phyloP scores from a whole-genome alignment of 2,797 vertebrate species.

The Schizopygopsis malacanthus region DNA sequence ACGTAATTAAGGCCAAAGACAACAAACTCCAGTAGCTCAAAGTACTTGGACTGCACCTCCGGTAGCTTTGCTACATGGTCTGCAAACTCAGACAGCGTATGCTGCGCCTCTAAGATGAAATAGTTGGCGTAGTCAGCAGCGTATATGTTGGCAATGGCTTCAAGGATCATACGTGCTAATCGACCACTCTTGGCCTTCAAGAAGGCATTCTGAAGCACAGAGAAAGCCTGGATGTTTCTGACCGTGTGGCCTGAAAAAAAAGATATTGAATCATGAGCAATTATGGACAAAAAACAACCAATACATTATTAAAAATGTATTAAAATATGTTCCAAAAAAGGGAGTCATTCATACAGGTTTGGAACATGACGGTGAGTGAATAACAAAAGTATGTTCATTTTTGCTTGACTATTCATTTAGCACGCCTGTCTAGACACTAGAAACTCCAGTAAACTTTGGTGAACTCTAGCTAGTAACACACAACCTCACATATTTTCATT shows the following conservation, averaged over 20 bases:
- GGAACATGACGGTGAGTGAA: neutral
- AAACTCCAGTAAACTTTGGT: neutral
- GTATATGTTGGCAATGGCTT: conserved; percentile 94
- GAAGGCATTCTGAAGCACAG: conserved; percentile 96
- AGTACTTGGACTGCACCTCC: conserved; percentile 93
- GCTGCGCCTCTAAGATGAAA: conserved; percentile 96
- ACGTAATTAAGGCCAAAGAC: conserved; percentile 98
- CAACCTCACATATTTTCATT: conserved; percentile 4
- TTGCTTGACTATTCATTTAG: neutral
- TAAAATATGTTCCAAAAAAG: neutral
- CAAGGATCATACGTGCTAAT: conserved; percentile 91
- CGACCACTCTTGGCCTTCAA: conserved; percentile 91
- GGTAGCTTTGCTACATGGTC: conserved; percentile 92
- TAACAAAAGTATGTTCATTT: neutral
- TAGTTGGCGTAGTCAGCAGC: conserved; percentile 93
- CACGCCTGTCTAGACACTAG: neutral
- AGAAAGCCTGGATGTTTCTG: conserved; percentile 95
- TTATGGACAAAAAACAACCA: neutral
- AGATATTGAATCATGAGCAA: neutral
- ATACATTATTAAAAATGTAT: neutral
- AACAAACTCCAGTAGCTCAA: conserved; percentile 95
- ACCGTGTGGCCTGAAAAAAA: conserved; percentile 86
- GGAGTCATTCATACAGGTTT: neutral
- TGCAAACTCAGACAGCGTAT: conserved; percentile 93
- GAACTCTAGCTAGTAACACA: conserved; percentile 3